Base-by-base conservation (phyloP, 1,140 invertebrate genomes). In the Micrasema minimum region DNA sequence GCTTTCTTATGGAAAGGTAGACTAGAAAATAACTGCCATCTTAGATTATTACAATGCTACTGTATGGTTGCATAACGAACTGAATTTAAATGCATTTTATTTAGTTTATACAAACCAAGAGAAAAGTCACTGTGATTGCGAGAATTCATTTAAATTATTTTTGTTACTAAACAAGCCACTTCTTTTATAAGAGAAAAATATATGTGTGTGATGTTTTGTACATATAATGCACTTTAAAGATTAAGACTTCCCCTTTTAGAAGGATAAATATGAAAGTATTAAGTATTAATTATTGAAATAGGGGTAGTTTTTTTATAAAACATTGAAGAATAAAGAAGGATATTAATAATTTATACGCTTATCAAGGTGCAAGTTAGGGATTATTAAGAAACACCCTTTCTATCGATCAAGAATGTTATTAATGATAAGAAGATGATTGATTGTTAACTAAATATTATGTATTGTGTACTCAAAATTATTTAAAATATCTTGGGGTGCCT, bases 351-450 rank as follows among this genome's bases (percentile, higher is more conserved):
- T 11, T 18, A 16, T n/a, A 48, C 12, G 11, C n/a, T n/a, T 55
- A 14, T 55, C 23, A 57, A 57, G 53, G 53, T 35, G 53, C 16
- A 11, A 57, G 53, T n/a, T 18, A 10, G 37, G 37, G 53, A 57
- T 37, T 35, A 11, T 37, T 57, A 51, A 51, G 50, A 37, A 57
- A 31, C 26, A 31, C 53, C 31, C 37, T 57, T 57, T 57, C 53
- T 16, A 23, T 51, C 50, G 18, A 51, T n/a, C 50, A 26, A 26
- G 18, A 10, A 12, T 16, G 43, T 45, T 45, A 45, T 45, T 45
- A 45, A 45, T 45, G 43, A 45, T 45, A 16, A 6, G 1, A 45
- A 7, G 12, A 16, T 45, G 43, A 45, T 45, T 45, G 43, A 45
- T 45, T 45, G n/a, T 45, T 45, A 14, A 14, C 18, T 45, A 16